phyloP scores from a whole-genome alignment of 2,888 invertebrate species.

The Drosophila barbarae region DNA sequence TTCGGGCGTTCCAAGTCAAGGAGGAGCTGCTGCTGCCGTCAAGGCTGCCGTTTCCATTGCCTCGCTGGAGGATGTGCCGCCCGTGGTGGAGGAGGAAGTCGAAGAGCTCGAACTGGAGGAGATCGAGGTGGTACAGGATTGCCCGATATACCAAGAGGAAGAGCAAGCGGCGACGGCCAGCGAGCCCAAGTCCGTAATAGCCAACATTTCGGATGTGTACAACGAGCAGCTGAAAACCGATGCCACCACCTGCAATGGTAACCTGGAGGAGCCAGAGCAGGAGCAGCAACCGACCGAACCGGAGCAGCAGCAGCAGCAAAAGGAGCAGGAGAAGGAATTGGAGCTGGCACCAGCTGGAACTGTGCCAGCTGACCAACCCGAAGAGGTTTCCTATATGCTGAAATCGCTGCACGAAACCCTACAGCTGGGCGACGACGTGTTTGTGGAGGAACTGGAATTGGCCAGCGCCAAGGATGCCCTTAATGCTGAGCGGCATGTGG shows the following conservation, averaged over 20 bases:
- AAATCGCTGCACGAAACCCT: slow-evolving; percentile 79
- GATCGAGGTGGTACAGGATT: slow-evolving; percentile 18
- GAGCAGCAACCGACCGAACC: slow-evolving; percentile 1
- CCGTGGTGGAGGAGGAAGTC: slow-evolving; percentile 71
- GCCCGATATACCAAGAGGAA: background rate
- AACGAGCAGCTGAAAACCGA: slow-evolving; percentile 79
- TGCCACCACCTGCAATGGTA: slow-evolving; percentile 68
- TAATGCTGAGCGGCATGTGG: slow-evolving; percentile 81
- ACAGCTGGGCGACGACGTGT: slow-evolving; percentile 74
- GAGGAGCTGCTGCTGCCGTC: slow-evolving; percentile 10
- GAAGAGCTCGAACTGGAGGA: slow-evolving; percentile 47
- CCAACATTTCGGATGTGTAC: slow-evolving; percentile 79
- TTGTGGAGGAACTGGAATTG: slow-evolving; percentile 72
- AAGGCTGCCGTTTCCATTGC: slow-evolving; percentile 63
- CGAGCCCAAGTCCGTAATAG: slow-evolving; percentile 71
- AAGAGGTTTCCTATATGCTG: slow-evolving; percentile 5
- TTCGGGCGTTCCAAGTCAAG: slow-evolving; percentile 14
- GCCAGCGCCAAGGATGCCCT: slow-evolving; percentile 66
- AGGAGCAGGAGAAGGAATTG: background rate
- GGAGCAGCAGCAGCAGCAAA: background rate
- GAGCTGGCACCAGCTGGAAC: background rate
- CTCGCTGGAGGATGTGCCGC: slow-evolving; percentile 76
- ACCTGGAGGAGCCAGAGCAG: slow-evolving; percentile 17
- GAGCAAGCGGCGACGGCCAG: background rate
- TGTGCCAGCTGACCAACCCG: background rate